These are phyloP conservation scores for Betta splendens DNA, from an alignment of 2,797 vertebrate genomes.

Conservation along the genomic window DNA sequence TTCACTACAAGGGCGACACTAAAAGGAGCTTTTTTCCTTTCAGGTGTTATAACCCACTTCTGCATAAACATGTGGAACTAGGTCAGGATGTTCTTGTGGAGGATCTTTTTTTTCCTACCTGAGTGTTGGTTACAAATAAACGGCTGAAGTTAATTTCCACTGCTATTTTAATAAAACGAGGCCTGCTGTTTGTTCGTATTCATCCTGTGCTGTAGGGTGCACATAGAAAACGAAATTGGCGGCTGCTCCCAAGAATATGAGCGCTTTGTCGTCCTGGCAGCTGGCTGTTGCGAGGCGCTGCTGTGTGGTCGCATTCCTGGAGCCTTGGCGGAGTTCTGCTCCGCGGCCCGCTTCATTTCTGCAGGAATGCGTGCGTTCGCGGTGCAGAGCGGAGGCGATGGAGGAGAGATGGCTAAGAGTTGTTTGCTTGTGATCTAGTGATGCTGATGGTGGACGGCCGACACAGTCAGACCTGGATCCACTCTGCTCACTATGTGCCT, in stretches of 20 bases:
- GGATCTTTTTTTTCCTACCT: constrained; percentile 6
- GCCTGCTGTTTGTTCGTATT: constrained; percentile 11
- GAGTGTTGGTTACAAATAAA: constrained; percentile 40
- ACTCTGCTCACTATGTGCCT: constrained; percentile 33
- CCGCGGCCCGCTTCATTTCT: constrained; percentile 44
- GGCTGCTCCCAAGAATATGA: constrained; percentile 27
- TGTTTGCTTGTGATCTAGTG: too few species aligned
- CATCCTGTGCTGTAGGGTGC: not conserved
- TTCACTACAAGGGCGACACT: constrained; percentile 40
- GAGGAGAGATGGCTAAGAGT: not conserved
- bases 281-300: constrained; percentile 20
- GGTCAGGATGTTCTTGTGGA: constrained; percentile 56
- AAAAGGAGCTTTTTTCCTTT: constrained; percentile 38
- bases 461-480: constrained; percentile 31
- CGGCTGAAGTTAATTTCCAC: constrained; percentile 27
- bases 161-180: constrained; percentile 36
- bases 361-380: constrained; percentile 66
- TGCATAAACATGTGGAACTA: constrained; percentile 47
- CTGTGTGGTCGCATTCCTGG: constrained; percentile 57
- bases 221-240: not conserved
- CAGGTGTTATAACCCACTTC: constrained; percentile 49
- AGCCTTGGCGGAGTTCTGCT: constrained; percentile 51
- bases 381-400: constrained; percentile 54
- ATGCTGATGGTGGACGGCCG: constrained; percentile 46
- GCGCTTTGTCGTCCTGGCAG: constrained; percentile 17